phyloP scores from a whole-genome alignment of 1,140 invertebrate genomes.

The Solenopsis fugax region DNA sequence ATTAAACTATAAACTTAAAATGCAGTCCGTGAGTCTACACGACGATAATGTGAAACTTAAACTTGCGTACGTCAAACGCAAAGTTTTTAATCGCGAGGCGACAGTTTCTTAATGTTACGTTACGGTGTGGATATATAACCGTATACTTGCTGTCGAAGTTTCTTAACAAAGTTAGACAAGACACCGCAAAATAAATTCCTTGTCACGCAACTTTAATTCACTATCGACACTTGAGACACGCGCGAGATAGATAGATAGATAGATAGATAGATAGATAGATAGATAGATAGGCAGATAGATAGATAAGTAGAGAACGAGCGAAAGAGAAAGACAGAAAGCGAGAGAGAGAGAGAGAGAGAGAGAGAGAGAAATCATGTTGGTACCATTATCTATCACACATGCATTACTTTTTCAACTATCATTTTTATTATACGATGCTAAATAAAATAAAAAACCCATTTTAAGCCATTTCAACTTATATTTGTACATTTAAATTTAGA shows the following conservation, averaged over 20 bases:
- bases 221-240: constrained; percentile 47
- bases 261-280: not conserved
- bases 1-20: constrained; percentile 35
- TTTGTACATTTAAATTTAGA: not conserved
- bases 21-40: not conserved
- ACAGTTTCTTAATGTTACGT: constrained; percentile 60
- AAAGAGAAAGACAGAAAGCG: not conserved
- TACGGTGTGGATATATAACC: not conserved
- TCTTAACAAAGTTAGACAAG: constrained; percentile 52
- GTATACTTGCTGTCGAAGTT: constrained; percentile 37
- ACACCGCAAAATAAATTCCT: constrained; percentile 62
- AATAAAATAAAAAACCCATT: not conserved
- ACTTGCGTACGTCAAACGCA: constrained; percentile 32
- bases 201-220: constrained; percentile 61
- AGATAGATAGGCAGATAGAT: too few species aligned
- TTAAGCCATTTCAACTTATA: not conserved
- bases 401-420: not conserved
- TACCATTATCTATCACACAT: not conserved
- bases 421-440: not conserved
- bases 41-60: constrained; percentile 55
- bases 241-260: not conserved
- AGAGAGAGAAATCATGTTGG: not conserved
- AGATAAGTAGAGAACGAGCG: not conserved
- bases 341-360: not conserved
- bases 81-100: constrained; percentile 59